Conservation (phyloP, 2,888 invertebrate species). For the Eugnorisma glareosa region DNA sequence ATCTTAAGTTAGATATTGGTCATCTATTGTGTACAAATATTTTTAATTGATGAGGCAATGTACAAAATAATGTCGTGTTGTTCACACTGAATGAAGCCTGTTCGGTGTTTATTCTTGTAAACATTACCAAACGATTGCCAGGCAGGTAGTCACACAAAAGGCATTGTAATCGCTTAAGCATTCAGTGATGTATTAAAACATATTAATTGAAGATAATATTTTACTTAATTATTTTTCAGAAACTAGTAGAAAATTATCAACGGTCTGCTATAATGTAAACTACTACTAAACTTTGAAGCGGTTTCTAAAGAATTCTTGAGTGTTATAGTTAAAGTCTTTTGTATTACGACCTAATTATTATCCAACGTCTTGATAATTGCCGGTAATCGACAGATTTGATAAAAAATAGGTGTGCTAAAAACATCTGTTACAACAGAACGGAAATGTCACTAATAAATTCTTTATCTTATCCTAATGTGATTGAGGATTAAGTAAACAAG, state of each 20-base stretch:
- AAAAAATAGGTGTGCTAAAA: slow-evolving; percentile 8
- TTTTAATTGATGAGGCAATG: slow-evolving; percentile 7
- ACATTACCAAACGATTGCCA: slow-evolving; percentile 31
- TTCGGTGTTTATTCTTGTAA: slow-evolving; percentile 26
- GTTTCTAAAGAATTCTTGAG: background rate
- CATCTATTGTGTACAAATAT: slow-evolving; percentile 6
- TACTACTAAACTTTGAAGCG: no score
- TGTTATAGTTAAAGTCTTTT: background rate
- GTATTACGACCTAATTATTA: background rate
- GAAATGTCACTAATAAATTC: slow-evolving; percentile 6
- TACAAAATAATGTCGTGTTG: slow-evolving; percentile 1
- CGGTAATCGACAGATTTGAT: slow-evolving; percentile 11
- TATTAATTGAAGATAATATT: background rate
- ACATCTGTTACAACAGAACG: slow-evolving; percentile 10
- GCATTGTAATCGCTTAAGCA: background rate
- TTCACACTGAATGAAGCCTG: slow-evolving; percentile 16
- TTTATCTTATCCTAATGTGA: slow-evolving; percentile 24
- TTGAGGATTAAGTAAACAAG: background rate
- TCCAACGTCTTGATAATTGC: slow-evolving; percentile 20
- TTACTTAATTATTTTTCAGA: background rate
- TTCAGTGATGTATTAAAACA: background rate
- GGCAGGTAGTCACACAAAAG: background rate
- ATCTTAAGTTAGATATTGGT: slow-evolving; percentile 3
- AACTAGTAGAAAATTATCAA: background rate
- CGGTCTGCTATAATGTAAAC: background rate